These are phyloP conservation scores for Maccullochella peelii DNA, from an alignment of 2,113 vertebrate species.

Conservation along the genomic window DNA sequence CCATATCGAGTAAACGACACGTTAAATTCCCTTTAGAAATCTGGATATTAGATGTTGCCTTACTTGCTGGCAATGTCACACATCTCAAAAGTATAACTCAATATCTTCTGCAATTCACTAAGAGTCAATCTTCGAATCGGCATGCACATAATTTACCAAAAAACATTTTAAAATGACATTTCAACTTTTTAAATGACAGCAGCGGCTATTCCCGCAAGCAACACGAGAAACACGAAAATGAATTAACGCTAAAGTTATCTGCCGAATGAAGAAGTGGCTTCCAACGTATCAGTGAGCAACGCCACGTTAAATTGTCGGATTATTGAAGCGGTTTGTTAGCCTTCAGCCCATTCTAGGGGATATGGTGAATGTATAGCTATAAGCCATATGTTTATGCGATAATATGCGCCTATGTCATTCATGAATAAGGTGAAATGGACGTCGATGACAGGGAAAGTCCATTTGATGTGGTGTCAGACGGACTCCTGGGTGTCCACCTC, in stretches of 20 bases:
- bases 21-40: neutral
- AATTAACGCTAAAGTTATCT: neutral
- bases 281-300: neutral
- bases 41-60: neutral
- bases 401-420: neutral
- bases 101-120: neutral
- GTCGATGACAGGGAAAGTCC: slow-evolving; percentile 19
- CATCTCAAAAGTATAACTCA: too few relatives aligned
- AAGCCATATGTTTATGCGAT: neutral
- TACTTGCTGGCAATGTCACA: neutral
- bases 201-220: neutral
- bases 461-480: slow-evolving; percentile 10
- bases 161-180: neutral
- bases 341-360: neutral
- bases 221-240: too few relatives aligned
- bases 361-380: neutral
- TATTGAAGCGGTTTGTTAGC: neutral
- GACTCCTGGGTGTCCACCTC: slow-evolving; percentile 10
- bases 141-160: neutral
- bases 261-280: neutral
- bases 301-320: neutral
- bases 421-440: slow-evolving; percentile 48
- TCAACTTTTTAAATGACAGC: neutral
- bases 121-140: neutral
- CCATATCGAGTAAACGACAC: neutral